These are phyloP conservation scores for Sebastes trivittatus DNA, from an alignment of 2,797 vertebrate genomes.

Conservation along the genomic window DNA sequence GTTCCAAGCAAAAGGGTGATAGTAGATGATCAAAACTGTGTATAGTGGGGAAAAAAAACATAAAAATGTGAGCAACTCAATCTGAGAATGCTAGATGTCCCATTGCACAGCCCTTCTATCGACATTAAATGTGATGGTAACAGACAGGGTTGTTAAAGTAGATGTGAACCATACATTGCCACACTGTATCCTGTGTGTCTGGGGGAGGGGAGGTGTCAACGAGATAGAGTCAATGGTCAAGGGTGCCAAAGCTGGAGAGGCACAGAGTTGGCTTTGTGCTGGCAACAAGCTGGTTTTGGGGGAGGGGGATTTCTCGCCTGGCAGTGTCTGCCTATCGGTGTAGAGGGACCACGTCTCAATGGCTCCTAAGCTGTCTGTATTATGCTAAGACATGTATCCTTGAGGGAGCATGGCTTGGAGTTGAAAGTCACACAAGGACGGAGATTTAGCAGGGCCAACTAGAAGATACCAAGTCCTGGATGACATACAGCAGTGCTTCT, in stretches of 20 bases:
- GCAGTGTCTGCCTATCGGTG: conserved; percentile 48
- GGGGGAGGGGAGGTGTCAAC: conserved; percentile 57
- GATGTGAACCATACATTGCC: conserved; percentile 2
- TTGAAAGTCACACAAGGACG: conserved; percentile 81
- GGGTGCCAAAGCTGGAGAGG: conserved; percentile 59
- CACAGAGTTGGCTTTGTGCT: conserved; percentile 57
- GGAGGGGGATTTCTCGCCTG: conserved; percentile 36
- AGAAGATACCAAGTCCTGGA: conserved; percentile 23
- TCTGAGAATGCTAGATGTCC: not conserved
- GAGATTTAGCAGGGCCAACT: conserved; percentile 50
- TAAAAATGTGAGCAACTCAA: conserved; percentile 13
- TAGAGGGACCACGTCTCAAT: conserved; percentile 65
- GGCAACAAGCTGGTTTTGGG: conserved; percentile 34
- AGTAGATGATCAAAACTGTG: conserved; percentile 15
- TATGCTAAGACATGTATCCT: conserved; percentile 79
- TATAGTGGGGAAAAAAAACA: not conserved
- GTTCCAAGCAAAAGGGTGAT: conserved; percentile 15
- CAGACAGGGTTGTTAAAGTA: conserved; percentile 3
- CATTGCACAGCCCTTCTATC: not conserved
- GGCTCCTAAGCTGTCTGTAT: conserved; percentile 69
- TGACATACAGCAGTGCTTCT: conserved; percentile 21
- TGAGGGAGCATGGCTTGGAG: conserved; percentile 61
- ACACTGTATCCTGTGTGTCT: conserved; percentile 14
- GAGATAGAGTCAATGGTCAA: conserved; percentile 60
- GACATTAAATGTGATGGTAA: conserved; percentile 17